phyloP scores from a whole-genome alignment of 2,797 vertebrate species.

The Urosaurus nigricauda region DNA sequence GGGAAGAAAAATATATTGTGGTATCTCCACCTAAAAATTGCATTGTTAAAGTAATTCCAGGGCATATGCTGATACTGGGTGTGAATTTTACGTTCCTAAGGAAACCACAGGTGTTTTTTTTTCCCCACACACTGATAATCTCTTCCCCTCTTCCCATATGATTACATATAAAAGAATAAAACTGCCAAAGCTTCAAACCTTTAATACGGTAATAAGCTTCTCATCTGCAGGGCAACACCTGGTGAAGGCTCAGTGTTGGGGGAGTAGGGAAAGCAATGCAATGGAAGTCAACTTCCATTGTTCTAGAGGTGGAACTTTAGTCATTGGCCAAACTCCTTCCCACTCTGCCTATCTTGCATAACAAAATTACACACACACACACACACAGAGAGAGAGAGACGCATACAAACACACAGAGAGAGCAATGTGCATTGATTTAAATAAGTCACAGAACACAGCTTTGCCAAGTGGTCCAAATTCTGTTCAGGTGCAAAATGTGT shows the following conservation, averaged over 20 bases:
- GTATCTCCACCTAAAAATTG: background rate
- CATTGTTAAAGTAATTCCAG: background rate
- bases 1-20: background rate
- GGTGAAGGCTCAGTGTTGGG: background rate
- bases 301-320: slow-evolving; percentile 1
- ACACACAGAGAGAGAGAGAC: background rate
- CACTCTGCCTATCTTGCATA: background rate
- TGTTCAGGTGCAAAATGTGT: background rate
- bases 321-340: background rate
- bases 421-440: background rate
- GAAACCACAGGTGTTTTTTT: background rate
- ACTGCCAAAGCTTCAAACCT: background rate
- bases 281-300: background rate
- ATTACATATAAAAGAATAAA: background rate
- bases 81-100: background rate
- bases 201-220: background rate
- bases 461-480: background rate
- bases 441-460: background rate
- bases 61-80: background rate
- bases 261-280: background rate
- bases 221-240: background rate
- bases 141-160: background rate
- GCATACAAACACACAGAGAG: background rate
- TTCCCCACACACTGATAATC: too few species aligned
- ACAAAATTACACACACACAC: background rate